Percentiles rank a stretch among this genome's conserved stretches.
phyloP scores from a whole-genome alignment of 2,797 vertebrate species.

The Danio jaintianensis region DNA sequence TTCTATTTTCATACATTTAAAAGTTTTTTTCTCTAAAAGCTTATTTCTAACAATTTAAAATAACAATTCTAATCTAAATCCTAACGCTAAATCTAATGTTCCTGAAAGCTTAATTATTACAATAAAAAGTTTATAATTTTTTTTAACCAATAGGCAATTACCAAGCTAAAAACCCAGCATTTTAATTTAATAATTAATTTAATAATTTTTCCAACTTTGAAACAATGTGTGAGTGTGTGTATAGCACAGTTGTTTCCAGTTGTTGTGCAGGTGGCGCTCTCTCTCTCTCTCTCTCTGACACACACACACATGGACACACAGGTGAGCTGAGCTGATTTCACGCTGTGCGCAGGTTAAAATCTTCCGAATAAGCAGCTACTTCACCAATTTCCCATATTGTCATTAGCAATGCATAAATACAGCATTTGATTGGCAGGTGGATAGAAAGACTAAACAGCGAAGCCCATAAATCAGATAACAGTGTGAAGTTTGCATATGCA shows the following conservation, averaged over 20 bases:
- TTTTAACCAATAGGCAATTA: no score
- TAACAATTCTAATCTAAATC: no score
- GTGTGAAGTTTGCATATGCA: constrained; percentile 56
- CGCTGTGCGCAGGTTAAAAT: constrained; percentile 1
- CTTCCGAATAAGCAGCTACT: not conserved
- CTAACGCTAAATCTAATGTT: no score
- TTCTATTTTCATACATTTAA: no score
- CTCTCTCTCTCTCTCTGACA: no score
- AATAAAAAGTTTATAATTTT: no score
- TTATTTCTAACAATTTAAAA: no score
- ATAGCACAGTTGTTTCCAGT: constrained; percentile 24
- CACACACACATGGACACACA: constrained; percentile 5
- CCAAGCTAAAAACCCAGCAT: no score
- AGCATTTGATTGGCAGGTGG: constrained; percentile 43
- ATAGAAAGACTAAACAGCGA: constrained; percentile 30
- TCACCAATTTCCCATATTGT: constrained; percentile 13
- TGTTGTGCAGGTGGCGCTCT: constrained; percentile 40
- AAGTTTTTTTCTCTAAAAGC: no score
- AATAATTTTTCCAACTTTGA: no score
- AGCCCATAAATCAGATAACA: constrained; percentile 55
- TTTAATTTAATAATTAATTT: no score
- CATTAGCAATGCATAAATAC: constrained; percentile 10
- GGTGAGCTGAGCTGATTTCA: constrained; percentile 27
- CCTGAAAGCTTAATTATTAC: no score
- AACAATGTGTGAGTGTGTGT: constrained; percentile 21